These are phyloP conservation scores for Beris chalybata DNA, from an alignment of 2,888 invertebrate species.

Conservation along the genomic window DNA sequence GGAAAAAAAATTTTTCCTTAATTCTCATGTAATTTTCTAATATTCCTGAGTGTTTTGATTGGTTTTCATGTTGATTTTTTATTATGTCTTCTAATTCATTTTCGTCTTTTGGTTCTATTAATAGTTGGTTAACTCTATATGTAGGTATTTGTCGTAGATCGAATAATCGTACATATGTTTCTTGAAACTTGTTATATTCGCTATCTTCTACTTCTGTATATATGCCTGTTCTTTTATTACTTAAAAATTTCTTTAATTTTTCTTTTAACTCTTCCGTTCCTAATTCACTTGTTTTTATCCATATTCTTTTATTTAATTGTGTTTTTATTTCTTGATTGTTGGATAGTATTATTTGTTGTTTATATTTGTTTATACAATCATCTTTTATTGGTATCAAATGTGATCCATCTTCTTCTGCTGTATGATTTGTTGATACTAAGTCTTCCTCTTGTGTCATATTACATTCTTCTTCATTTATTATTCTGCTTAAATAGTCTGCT, in stretches of 20 bases:
- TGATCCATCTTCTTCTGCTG: conserved; percentile 31
- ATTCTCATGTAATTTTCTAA: conserved; percentile 1
- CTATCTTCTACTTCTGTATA: conserved; percentile 32
- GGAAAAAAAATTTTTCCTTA: background rate
- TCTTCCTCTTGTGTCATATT: no score
- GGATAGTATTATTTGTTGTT: conserved; percentile 30
- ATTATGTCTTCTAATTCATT: conserved; percentile 30
- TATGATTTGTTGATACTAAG: conserved; percentile 22
- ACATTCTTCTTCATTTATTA: conserved; percentile 30
- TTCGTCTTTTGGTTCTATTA: conserved; percentile 35
- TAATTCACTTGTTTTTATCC: no score
- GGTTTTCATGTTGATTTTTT: conserved; percentile 19
- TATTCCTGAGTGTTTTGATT: conserved; percentile 8
- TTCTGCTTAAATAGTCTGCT: conserved; percentile 39
- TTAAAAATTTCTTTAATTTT: conserved; percentile 27
- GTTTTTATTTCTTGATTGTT: conserved; percentile 19
- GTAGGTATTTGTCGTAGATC: no score
- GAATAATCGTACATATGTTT: background rate
- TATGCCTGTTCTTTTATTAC: conserved; percentile 13
- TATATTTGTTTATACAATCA: no score
- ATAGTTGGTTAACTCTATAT: background rate
- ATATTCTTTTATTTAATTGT: no score
- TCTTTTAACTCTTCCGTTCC: background rate
- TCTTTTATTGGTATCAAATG: no score
- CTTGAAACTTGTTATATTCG: no score